These are phyloP conservation scores for Sebastes glaucus DNA, from an alignment of 2,797 vertebrate genomes.

Conservation along the genomic window DNA sequence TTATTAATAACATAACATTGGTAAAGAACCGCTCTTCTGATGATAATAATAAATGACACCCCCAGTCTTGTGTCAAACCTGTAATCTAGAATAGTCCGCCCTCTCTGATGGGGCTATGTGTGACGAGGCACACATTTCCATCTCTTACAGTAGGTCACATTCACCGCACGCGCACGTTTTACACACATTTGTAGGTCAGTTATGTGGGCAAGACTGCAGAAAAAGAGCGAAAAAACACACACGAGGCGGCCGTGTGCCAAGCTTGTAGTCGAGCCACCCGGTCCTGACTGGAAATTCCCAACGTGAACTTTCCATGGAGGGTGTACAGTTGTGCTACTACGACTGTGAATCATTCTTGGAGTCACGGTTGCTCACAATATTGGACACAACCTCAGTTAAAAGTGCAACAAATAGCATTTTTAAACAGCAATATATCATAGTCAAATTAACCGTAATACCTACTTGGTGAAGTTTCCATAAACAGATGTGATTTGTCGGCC, in stretches of 20 bases:
- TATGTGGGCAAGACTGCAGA: constrained; percentile 26
- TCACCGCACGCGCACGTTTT: constrained; percentile 41
- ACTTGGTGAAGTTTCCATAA: constrained; percentile 42
- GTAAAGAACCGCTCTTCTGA: background rate
- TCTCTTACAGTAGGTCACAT: constrained; percentile 39
- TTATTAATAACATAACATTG: background rate
- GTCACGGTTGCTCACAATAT: constrained; percentile 26
- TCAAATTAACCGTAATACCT: constrained; percentile 35
- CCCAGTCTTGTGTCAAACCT: background rate
- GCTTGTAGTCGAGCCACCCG: constrained; percentile 43
- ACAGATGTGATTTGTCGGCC: constrained; percentile 2
- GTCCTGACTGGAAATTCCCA: constrained; percentile 67
- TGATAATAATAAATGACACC: background rate
- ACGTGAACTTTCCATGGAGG: constrained; percentile 66
- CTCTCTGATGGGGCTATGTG: background rate
- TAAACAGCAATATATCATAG: constrained; percentile 30
- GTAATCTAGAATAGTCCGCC: background rate
- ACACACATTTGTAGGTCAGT: constrained; percentile 71
- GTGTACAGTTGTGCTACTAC: constrained; percentile 16
- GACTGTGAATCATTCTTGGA: constrained; percentile 45
- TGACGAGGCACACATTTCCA: constrained; percentile 28
- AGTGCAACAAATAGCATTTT: constrained; percentile 40
- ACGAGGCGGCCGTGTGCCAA: constrained; percentile 43
- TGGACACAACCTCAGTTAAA: constrained; percentile 25
- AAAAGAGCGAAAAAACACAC: constrained; percentile 33